Evolutionary conservation across 2,113 vertebrate genomes (phyloP).

Genomic region (Passer domesticus): DNA sequence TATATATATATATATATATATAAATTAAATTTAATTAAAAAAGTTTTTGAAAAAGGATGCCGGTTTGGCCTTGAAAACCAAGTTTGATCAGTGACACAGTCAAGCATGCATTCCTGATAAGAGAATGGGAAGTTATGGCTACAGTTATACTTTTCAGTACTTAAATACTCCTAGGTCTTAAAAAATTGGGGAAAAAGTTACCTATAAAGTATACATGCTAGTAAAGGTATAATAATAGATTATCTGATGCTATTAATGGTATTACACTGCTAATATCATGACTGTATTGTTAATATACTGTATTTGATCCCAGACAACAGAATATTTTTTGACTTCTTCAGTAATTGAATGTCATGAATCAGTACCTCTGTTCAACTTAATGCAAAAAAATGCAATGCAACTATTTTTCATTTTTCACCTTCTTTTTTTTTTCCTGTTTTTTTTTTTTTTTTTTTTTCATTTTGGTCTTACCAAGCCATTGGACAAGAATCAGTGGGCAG

Average conservation of each 20-base stretch:
- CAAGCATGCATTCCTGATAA: neutral
- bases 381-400: neutral
- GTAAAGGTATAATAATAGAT: neutral
- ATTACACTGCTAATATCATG: neutral
- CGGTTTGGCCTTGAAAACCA: neutral
- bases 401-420: neutral
- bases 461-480: neutral
- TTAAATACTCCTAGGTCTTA: neutral
- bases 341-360: neutral
- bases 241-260: neutral
- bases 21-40: neutral
- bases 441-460: neutral
- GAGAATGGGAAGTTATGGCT: neutral
- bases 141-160: neutral
- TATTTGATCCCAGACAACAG: neutral
- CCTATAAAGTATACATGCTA: neutral
- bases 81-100: neutral
- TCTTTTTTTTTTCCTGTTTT: neutral
- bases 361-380: neutral
- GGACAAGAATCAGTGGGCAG: neutral
- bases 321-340: neutral
- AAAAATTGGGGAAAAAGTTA: neutral
- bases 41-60: neutral
- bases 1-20: neutral
- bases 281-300: neutral